Conservation (phyloP, 2,888 invertebrate genomes). For the Xestoiulus laeticollis region DNA sequence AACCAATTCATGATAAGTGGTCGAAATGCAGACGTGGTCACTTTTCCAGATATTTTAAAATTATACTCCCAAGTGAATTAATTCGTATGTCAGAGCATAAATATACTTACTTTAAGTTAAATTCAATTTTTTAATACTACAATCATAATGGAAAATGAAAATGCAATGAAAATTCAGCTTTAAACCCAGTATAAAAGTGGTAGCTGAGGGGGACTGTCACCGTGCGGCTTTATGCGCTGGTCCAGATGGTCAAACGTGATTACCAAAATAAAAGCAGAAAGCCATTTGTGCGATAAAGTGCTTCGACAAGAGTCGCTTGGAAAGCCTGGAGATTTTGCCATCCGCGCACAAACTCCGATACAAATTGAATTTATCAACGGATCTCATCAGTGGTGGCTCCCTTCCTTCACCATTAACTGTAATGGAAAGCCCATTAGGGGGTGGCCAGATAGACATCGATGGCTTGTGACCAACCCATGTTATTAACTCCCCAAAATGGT, state of each 20-base stretch:
- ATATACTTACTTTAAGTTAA: no score
- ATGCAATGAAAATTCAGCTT: no score
- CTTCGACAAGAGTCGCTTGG: neutral
- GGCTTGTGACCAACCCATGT: conserved; percentile 29
- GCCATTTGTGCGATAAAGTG: conserved; percentile 33
- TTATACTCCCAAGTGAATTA: no score
- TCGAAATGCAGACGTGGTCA: no score
- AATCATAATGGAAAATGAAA: no score
- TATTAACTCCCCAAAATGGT: conserved; percentile 14
- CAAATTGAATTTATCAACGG: conserved; percentile 41
- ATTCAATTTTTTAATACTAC: no score
- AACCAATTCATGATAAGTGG: no score
- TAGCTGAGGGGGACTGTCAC: neutral
- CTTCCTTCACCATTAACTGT: conserved; percentile 39
- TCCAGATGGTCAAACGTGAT: conserved; percentile 35
- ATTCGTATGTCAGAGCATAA: no score
- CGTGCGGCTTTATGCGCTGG: neutral
- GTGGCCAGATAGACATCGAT: conserved; percentile 31
- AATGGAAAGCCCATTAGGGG: conserved; percentile 41
- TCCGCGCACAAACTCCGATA: neutral
- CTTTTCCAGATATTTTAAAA: no score
- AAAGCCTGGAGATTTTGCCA: neutral
- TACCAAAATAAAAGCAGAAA: conserved; percentile 31
- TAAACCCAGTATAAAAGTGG: no score
- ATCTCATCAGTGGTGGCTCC: conserved; percentile 14